phyloP scores from a whole-genome alignment of 2,113 vertebrate genomes.

The Chionodraco myersi region DNA sequence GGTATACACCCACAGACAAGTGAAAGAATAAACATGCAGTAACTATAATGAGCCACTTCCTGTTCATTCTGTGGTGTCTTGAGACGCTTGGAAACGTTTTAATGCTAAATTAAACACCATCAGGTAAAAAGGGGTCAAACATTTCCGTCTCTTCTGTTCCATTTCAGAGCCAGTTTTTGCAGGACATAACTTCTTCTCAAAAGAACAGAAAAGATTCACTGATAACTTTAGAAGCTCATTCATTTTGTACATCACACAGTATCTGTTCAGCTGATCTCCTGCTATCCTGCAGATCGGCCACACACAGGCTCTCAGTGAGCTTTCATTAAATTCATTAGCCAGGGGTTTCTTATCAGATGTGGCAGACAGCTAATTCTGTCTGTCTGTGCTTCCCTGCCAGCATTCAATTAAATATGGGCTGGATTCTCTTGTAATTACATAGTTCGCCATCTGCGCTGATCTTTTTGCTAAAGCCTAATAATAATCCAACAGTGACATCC shows the following conservation, averaged over 20 bases:
- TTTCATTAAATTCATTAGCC: conserved; percentile 51
- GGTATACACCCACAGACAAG: not conserved
- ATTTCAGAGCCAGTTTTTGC: not conserved
- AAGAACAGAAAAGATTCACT: not conserved
- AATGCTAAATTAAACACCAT: conserved; percentile 8
- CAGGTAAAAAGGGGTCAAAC: not conserved
- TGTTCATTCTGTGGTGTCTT: not conserved
- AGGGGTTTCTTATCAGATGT: conserved; percentile 50
- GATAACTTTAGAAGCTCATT: not conserved
- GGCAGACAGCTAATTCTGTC: conserved; percentile 25
- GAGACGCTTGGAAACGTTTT: not conserved
- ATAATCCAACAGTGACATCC: not conserved
- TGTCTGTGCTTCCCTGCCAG: conserved; percentile 36
- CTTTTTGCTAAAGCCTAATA: not conserved
- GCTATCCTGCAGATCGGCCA: conserved; percentile 19
- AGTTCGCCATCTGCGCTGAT: conserved; percentile 24
- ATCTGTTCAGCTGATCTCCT: conserved; percentile 15
- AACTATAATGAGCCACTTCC: not conserved
- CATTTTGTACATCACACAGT: not conserved
- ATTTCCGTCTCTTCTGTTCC: not conserved
- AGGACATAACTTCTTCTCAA: not conserved
- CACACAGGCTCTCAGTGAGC: conserved; percentile 21
- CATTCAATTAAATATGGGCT: conserved; percentile 37
- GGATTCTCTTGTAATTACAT: conserved; percentile 35
- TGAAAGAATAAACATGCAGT: not conserved